phyloP scores from a whole-genome alignment of 2,113 vertebrate species.

The Phoxinus phoxinus region DNA sequence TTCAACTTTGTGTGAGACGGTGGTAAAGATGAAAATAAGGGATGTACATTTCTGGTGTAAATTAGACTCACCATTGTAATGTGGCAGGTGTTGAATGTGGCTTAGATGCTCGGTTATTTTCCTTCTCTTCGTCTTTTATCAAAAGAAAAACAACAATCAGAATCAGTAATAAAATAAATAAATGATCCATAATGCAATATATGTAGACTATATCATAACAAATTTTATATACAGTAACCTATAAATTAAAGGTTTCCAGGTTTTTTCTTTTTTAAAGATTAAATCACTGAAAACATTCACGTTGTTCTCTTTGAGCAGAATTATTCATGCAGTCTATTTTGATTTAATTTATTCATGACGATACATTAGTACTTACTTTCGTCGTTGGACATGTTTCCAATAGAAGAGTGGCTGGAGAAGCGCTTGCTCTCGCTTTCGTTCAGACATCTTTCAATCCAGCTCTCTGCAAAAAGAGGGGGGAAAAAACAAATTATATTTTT shows the following conservation, averaged over 20 bases:
- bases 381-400: constrained; percentile 97
- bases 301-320: not conserved
- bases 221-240: not conserved
- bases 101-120: constrained; percentile 97
- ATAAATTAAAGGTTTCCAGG: too few species aligned
- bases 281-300: not conserved
- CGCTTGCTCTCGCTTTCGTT: constrained; percentile 97
- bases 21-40: not conserved
- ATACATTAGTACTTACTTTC: constrained; percentile 87
- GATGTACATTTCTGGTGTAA: constrained; percentile 52
- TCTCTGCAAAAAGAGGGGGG: constrained; percentile 82
- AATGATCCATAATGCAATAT: not conserved
- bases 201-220: not conserved
- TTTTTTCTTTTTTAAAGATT: not conserved
- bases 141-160: constrained; percentile 26
- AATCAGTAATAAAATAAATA: not conserved
- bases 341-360: not conserved
- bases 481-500: not conserved
- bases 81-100: constrained; percentile 98
- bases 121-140: constrained; percentile 94
- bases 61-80: constrained; percentile 87
- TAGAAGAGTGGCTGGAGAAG: constrained; percentile 93
- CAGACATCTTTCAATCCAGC: constrained; percentile 99
- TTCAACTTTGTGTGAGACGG: not conserved
- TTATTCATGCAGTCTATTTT: not conserved